phyloP scores from a whole-genome alignment of 2,888 invertebrate species.

The Lacanobia wlatinum region DNA sequence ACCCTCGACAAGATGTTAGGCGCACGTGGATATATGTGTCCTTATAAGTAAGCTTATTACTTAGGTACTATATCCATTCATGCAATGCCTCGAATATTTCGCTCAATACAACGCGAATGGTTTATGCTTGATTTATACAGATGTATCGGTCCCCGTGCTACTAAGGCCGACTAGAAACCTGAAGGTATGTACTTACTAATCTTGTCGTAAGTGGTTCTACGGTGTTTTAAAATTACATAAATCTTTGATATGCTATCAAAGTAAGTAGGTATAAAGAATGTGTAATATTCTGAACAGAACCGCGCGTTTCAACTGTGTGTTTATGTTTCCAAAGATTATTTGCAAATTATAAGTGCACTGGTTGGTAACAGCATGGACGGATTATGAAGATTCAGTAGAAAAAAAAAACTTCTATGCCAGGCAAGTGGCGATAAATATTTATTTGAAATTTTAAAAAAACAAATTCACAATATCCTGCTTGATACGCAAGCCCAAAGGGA shows the following conservation, averaged over 20 bases:
- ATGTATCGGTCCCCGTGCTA: no score
- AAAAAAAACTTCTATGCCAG: slow-evolving; percentile 22
- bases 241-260: background rate
- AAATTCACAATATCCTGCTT: slow-evolving; percentile 30
- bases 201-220: background rate
- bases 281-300: background rate
- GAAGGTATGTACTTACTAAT: background rate
- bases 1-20: slow-evolving; percentile 27
- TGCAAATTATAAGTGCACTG: background rate
- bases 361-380: background rate
- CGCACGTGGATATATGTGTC: slow-evolving; percentile 33
- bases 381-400: background rate
- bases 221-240: background rate
- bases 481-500: slow-evolving; percentile 34
- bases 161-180: no score
- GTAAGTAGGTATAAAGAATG: background rate
- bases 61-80: background rate
- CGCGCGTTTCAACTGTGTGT: background rate
- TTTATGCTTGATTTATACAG: background rate
- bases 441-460: slow-evolving; percentile 40
- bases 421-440: slow-evolving; percentile 41
- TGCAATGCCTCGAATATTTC: background rate
- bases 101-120: background rate
- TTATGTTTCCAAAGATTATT: background rate
- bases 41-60: slow-evolving; percentile 22